Evolutionary conservation across 2,797 vertebrate species (phyloP).

Genomic region (Acipenser oxyrinchus): DNA sequence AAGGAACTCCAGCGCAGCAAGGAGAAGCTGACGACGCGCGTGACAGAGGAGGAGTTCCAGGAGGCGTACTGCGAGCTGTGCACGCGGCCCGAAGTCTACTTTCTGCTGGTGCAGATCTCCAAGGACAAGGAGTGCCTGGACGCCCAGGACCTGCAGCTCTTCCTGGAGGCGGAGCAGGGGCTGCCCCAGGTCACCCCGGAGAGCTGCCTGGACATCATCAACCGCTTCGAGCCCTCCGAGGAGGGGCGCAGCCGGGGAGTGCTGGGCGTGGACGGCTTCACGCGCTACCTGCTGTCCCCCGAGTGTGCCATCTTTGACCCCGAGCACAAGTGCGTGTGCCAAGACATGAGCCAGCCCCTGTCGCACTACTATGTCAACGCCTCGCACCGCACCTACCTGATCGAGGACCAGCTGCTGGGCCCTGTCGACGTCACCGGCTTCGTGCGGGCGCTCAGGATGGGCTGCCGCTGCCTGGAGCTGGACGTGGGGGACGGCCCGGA

Average conservation of each 20-base stretch:
- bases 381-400: conserved; percentile 90
- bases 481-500: conserved; percentile 87
- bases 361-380: conserved; percentile 94
- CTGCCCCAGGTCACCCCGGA: conserved; percentile 77
- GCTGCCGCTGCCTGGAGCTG: conserved; percentile 87
- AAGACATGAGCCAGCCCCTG: conserved; percentile 90
- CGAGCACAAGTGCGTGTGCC: conserved; percentile 80
- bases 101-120: conserved; percentile 90
- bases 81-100: conserved; percentile 92
- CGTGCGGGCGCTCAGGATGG: conserved; percentile 78
- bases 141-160: conserved; percentile 87
- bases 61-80: conserved; percentile 92
- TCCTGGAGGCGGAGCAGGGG: conserved; percentile 93
- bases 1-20: conserved; percentile 96
- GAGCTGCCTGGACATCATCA: conserved; percentile 84
- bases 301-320: conserved; percentile 94
- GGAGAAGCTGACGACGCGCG: conserved; percentile 91
- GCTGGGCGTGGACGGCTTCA: conserved; percentile 88
- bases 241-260: conserved; percentile 77
- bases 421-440: conserved; percentile 84
- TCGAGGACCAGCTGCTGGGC: conserved; percentile 87
- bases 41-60: conserved; percentile 88
- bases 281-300: conserved; percentile 80
- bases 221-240: conserved; percentile 77
- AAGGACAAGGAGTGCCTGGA: conserved; percentile 94